Conservation (phyloP, 2,888 invertebrate genomes). For the Ophion slaviceki region DNA sequence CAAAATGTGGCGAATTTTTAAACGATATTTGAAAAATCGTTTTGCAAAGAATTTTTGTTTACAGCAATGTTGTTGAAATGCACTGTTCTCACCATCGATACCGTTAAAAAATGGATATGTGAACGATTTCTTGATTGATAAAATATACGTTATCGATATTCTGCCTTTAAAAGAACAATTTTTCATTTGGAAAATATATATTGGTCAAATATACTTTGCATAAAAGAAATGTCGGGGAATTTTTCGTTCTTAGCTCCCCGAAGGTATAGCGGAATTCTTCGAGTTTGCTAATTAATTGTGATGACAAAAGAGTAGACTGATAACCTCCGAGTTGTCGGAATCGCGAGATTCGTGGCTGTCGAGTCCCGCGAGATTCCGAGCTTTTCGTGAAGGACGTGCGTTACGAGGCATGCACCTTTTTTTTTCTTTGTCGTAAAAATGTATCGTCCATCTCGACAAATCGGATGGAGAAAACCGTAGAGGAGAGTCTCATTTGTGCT, state of each 20-base stretch:
- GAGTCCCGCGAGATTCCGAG: constrained; percentile 65
- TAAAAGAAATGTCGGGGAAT: neutral
- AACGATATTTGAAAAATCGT: no score
- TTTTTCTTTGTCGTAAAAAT: neutral
- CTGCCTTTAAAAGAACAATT: neutral
- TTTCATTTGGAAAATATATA: neutral
- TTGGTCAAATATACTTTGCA: neutral
- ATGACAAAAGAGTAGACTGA: neutral
- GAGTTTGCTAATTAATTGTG: neutral
- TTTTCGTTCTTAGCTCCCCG: neutral
- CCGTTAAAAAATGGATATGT: no score
- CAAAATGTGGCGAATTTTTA: no score
- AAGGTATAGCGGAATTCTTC: neutral
- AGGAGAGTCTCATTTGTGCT: neutral
- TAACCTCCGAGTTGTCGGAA: neutral
- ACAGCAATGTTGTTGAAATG: no score
- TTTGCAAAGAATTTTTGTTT: no score
- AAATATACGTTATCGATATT: neutral
- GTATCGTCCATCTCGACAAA: constrained; percentile 17
- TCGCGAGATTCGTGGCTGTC: constrained; percentile 76
- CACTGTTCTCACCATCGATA: no score
- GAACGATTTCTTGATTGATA: no score
- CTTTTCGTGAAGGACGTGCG: neutral
- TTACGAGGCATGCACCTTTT: constrained; percentile 6
- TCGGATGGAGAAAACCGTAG: neutral